Evolutionary conservation across 2,797 vertebrate genomes (phyloP), one percentile per base, ranked within the genome.

Genomic region (Cephalopachus bancanus): DNA sequence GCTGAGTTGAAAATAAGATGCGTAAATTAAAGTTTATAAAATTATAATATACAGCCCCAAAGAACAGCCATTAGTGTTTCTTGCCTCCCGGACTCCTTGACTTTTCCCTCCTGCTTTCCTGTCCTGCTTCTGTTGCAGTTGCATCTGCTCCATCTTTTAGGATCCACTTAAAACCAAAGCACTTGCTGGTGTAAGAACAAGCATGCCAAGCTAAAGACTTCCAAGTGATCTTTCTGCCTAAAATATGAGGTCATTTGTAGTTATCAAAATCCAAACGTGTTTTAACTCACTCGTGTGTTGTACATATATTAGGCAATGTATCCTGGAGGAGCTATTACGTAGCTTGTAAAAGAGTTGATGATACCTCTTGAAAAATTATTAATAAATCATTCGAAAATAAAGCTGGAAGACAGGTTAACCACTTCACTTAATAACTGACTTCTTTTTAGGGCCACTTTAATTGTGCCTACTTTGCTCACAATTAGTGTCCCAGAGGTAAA

Each of bases 111-210:
- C 62, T 53, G 16, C 85, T 96, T 97, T 95, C 75, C 96, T 62
- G 87, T 94, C 76, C 84, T 95, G 93, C 92, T 94, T 95, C 91
- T 96, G 91, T 96, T 28, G 30, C 59, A 94, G 91, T 72, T 97
- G 97, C 98, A 98, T 98, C 97, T 98, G 98, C 86, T 98, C 96
- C 96, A 96, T 97, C 97, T 98, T 95, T 76, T 96, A 87, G 95
- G 8, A 17, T 95, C 96, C 96, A 79, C 95, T 97, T 98, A 98
- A 94, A 24, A 37, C 65, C 71, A 60, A 16, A 49, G 17, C 11
- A 33, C 53, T 72, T 88, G 59, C 93, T 67, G 93, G 19, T 71
- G 80, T 64, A 91, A 78, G 93, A 55, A 97, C 95, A 96, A 91
- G 88, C 89, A 71, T 94, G 85, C 84, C 97, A 94, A 57, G 71